phyloP scores from a whole-genome alignment of 2,888 invertebrate species.

The Pristionchus exspectatus region DNA sequence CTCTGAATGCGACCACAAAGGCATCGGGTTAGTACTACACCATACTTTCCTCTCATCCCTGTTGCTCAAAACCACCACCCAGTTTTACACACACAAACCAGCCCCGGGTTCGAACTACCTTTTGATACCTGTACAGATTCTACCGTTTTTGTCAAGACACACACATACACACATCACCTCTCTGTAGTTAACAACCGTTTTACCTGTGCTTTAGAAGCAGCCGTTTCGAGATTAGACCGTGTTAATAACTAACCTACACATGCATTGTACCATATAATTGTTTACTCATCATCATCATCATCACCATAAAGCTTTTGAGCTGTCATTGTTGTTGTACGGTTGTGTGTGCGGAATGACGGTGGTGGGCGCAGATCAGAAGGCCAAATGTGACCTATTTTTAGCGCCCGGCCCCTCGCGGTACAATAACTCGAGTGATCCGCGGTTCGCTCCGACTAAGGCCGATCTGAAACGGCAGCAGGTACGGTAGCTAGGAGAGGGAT shows the following conservation, averaged over 20 bases:
- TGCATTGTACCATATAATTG: conserved; percentile 28
- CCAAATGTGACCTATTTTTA: conserved; percentile 32
- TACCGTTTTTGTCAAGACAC: neutral
- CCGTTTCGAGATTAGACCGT: neutral
- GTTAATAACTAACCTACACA: neutral
- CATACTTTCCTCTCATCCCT: neutral
- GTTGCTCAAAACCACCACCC: neutral
- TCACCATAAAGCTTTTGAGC: conserved; percentile 1
- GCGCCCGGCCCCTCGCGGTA: neutral
- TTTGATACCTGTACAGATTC: neutral
- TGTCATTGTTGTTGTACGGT: neutral
- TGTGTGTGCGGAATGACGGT: neutral
- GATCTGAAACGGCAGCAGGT: conserved; percentile 23
- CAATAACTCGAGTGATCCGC: neutral
- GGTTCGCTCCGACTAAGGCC: neutral
- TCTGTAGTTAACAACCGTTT: neutral
- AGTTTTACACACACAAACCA: too few relatives aligned
- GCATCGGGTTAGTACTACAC: conserved; percentile 35
- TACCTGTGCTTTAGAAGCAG: neutral
- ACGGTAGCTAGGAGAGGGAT: neutral
- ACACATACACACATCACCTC: neutral
- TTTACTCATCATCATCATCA: neutral
- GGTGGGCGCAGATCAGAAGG: neutral
- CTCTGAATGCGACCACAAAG: conserved; percentile 33
- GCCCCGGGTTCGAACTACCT: neutral